A percentile compares a stretch with the other conserved stretches of the same genome.
Conservation (phyloP, 2,797 vertebrate genomes). For the Microctenopoma lineatum region DNA sequence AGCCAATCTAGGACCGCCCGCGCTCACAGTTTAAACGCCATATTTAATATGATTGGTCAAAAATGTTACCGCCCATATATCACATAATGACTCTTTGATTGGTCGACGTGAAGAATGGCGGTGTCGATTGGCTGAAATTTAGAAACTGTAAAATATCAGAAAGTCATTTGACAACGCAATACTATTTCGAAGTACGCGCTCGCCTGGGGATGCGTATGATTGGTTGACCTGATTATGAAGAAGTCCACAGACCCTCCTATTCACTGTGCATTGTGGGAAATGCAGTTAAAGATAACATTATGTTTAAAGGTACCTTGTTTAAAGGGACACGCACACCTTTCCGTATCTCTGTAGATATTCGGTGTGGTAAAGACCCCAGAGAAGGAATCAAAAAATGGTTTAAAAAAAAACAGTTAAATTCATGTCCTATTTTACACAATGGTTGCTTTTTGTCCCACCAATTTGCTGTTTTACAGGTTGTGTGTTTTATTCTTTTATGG, state of each 20-base stretch:
- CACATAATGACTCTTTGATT: slow-evolving; percentile 47
- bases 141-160: slow-evolving; percentile 52
- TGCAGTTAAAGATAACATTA: slow-evolving; percentile 54
- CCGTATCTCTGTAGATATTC: neutral
- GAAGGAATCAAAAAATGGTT: too few species aligned
- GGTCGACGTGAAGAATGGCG: neutral
- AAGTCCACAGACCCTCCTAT: neutral
- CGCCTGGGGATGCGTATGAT: slow-evolving; percentile 31
- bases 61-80: slow-evolving; percentile 6
- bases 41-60: slow-evolving; percentile 69
- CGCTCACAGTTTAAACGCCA: slow-evolving; percentile 83
- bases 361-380: neutral
- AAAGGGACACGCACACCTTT: slow-evolving; percentile 61
- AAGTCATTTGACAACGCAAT: slow-evolving; percentile 72
- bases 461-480: neutral
- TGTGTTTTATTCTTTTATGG: too few species aligned
- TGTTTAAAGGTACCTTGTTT: slow-evolving; percentile 77
- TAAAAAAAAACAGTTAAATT: too few species aligned
- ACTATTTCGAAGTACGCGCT: slow-evolving; percentile 87
- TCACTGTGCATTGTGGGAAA: slow-evolving; percentile 58
- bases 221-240: slow-evolving; percentile 70
- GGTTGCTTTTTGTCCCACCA: too few species aligned
- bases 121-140: slow-evolving; percentile 61
- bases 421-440: too few species aligned
- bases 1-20: slow-evolving; percentile 75